Evolutionary conservation across 2,888 invertebrate genomes (phyloP).

Genomic region (Clusia tigrina): DNA sequence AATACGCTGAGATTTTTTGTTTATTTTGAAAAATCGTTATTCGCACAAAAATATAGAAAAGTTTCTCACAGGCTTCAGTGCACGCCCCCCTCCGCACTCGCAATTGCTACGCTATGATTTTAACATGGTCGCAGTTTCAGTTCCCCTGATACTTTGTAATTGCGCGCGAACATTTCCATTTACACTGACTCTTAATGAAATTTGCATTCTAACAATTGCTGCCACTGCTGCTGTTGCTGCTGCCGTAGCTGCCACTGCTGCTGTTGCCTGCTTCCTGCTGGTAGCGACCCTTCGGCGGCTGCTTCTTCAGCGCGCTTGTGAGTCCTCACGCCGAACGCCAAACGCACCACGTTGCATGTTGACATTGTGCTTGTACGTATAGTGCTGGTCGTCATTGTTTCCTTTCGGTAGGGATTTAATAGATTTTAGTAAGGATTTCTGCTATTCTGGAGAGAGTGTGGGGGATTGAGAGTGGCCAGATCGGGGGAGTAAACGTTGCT

Average conservation of each 20-base stretch:
- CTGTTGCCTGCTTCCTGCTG: no score
- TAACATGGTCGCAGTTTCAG: background rate
- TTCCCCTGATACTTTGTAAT: conserved; percentile 41
- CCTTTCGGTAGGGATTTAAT: no score
- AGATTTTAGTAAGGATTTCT: no score
- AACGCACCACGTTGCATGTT: background rate
- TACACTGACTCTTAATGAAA: conserved; percentile 32
- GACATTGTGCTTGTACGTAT: background rate
- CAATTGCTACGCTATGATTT: background rate
- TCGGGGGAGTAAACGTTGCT: no score
- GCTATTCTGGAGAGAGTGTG: no score
- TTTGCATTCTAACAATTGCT: conserved; percentile 23
- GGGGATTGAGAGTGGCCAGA: no score
- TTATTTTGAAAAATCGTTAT: background rate
- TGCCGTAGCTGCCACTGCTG: no score
- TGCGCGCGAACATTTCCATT: conserved; percentile 40
- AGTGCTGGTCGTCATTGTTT: no score
- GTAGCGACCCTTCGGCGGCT: no score
- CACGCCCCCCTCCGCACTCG: background rate
- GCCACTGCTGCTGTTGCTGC: background rate
- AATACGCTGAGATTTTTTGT: background rate
- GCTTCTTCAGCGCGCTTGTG: no score
- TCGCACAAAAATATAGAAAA: background rate
- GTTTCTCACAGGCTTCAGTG: background rate
- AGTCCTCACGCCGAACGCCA: no score